Base-by-base conservation (phyloP, 2,888 invertebrate species). In the Smittia aterrima region DNA sequence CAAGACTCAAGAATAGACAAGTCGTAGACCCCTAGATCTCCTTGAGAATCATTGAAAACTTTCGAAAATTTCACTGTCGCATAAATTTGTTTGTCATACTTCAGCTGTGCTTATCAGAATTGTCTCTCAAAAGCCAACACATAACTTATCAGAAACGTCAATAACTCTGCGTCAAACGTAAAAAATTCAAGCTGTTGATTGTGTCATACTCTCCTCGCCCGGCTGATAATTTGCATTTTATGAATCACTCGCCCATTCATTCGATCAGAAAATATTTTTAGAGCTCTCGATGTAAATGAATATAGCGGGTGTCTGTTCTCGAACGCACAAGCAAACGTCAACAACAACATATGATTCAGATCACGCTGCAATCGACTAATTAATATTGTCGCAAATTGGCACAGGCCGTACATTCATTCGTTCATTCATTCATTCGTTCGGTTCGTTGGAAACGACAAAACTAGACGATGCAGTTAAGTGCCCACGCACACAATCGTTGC, bases 141-240 rank as follows among this genome's bases (percentile, higher is more conserved):
- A 38, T 4, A 38, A 38, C 4, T 38, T 11, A 38, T 38, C 38
- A 11, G 4, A 4, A 38, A 38, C 11, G 38, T 38, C 38, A 11
- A 38, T 38, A 11, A 47, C 2, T 47, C 3, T 2, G n/a, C n/a
- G 47, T n/a, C 47, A 47, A 32, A 9, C 32, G 32, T 32, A 9
- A 32, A 32, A 32, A 32, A n/a, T n/a, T n/a, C 38, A 11, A 38
- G 11, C 38, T 38, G 38, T 38, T n/a, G 47, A 47, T 47, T 47
- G 47, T 47, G 47, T 47, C 47, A 47, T 47, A 47, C 16, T 47
- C 11, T 47, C 3, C 2, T 6, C 47, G 58, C 9, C 58, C 18
- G 18, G 58, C 58, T 58, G 22, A 58, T 18, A 58, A 58, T 58
- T 22, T 58, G 58, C 58, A 58, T 58, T 58, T 58, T 22, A 58